Base-by-base conservation (phyloP, 2,797 vertebrate species). In the Silurus aristotelis region DNA sequence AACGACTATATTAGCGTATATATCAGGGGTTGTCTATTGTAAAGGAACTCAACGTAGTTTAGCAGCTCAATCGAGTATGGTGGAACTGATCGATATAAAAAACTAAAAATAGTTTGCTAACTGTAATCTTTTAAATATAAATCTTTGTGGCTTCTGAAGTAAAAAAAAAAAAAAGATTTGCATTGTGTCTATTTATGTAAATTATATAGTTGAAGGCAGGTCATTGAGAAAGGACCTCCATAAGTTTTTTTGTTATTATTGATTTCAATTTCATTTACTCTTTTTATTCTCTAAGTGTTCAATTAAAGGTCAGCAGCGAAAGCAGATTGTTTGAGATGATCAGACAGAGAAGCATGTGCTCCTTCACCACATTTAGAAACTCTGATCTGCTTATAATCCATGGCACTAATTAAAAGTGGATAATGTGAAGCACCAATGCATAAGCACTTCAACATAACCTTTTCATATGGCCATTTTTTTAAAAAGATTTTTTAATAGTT, bases 191-290 rank as follows among this genome's bases (percentile, higher is more conserved):
- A 38, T 73, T 73, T 52, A 25, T 75, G 46, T 14, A 73, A 71
- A 71, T 75, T 75, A 75, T 75, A n/a, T 75, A 25, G 46, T 14
- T 75, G 72, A 25, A 52, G 71, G 71, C 22, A 73, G 43, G 22
- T 46, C 20, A 5, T 72, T 20, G 6, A 72, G 20, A 13, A 72
- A 38, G 31, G 17, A 19, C 67, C 38, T 70, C n/a, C 46, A 1
- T 17, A 25, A 17, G n/a, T 73, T 55, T 55, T 15, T 55, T 27
- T 25, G 9, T 48, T 17, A n/a, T n/a, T 52, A 52, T 52, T 52
- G 48, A 6, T 52, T 52, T 52, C 0, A 25, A 25, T 55, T 75
- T 55, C 2, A 56, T 56, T 10, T 56, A 76, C 25, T 1, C 10
- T 56, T 6, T 56, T 75, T 13, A 19, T 56, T 38, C 2, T 38